These are phyloP conservation scores for Leptopterna dolabrata DNA, from an alignment of 2,888 invertebrate species.

Conservation along the genomic window DNA sequence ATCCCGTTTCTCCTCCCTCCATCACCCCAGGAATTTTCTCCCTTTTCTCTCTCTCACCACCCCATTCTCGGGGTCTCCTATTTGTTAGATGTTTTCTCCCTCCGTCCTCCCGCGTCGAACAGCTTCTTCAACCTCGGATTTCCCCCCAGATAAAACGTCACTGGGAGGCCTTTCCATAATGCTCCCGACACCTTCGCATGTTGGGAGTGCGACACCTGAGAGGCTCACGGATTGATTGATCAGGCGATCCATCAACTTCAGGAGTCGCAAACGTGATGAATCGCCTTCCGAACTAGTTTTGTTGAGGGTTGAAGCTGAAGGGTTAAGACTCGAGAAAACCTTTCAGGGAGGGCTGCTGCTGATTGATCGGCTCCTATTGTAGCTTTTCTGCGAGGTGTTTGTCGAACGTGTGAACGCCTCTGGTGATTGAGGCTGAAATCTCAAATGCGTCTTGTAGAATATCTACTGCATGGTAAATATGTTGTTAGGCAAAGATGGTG, in stretches of 20 bases:
- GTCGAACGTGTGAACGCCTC: background rate
- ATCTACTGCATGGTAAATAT: too few relatives aligned
- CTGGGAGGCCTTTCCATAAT: background rate
- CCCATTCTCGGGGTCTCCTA: background rate
- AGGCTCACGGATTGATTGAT: constrained; percentile 8
- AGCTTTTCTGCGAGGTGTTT: background rate
- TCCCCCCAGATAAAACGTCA: background rate
- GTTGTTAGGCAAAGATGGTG: too few relatives aligned
- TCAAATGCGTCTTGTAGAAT: background rate
- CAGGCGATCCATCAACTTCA: constrained; percentile 22
- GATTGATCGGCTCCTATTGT: background rate
- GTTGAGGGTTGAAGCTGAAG: background rate
- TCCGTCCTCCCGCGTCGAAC: background rate
- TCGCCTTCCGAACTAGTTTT: background rate
- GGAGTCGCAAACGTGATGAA: constrained; percentile 5
- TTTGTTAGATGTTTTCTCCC: background rate
- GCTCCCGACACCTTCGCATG: background rate
- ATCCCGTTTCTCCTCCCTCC: background rate
- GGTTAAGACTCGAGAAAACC: background rate
- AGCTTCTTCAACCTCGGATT: background rate
- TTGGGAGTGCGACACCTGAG: constrained; percentile 6
- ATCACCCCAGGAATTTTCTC: background rate
- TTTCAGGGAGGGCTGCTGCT: background rate
- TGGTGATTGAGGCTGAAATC: background rate
- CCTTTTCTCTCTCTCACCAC: background rate